These are phyloP conservation scores for Hydropotes inermis DNA, from an alignment of 2,113 vertebrate genomes.

Conservation along the genomic window DNA sequence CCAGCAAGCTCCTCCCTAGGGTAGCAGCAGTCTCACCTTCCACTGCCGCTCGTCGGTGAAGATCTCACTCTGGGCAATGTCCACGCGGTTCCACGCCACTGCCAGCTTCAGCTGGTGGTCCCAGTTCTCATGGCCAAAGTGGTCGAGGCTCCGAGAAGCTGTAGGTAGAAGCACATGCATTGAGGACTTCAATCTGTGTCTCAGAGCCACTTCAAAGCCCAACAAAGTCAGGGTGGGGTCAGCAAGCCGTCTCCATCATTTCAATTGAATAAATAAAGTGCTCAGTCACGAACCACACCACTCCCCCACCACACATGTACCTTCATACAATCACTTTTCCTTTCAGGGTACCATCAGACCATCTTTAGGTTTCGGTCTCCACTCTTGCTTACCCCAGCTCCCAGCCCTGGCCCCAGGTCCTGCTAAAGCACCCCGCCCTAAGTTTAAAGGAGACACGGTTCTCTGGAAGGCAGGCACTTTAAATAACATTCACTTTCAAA, in stretches of 20 bases:
- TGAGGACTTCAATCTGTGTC: rapidly evolving
- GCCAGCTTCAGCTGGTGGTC: constrained; percentile 94
- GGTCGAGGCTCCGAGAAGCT: constrained; percentile 88
- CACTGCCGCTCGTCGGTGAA: constrained; percentile 93
- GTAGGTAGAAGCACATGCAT: rapidly evolving
- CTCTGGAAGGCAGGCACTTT: not conserved
- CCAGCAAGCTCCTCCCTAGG: rapidly evolving
- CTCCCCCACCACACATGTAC: rapidly evolving
- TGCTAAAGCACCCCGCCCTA: not conserved
- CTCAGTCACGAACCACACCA: rapidly evolving
- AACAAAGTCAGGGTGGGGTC: not conserved
- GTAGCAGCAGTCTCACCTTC: constrained; percentile 82
- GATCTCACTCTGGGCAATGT: constrained; percentile 94
- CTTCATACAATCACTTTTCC: not conserved
- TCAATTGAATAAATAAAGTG: no score
- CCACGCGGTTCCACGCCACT: constrained; percentile 95
- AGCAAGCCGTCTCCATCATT: not conserved
- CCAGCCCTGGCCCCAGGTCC: not conserved
- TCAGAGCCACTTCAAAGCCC: not conserved
- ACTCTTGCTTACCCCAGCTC: not conserved
- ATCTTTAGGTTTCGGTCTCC: rapidly evolving
- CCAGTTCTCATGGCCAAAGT: constrained; percentile 85
- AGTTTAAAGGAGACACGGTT: not conserved
- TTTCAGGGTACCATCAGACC: not conserved
- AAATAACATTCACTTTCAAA: not conserved